phyloP scores from a whole-genome alignment of 2,888 invertebrate species.

The Habroteleia sp. region DNA sequence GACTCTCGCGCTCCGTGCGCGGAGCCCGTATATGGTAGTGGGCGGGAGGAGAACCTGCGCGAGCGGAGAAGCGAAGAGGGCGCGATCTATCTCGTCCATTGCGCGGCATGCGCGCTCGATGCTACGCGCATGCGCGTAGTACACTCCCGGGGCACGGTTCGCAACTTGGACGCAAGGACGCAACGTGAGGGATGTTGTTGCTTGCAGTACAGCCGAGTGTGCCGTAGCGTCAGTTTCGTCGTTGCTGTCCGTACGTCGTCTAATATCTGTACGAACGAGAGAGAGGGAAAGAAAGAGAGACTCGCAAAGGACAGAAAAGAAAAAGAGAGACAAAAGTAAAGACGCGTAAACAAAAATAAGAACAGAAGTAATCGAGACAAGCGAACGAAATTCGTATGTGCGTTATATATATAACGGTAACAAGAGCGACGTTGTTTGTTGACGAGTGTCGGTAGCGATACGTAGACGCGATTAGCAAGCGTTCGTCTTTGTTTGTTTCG shows the following conservation, averaged over 20 bases:
- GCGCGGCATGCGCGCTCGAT: slow-evolving; percentile 50
- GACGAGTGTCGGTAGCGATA: slow-evolving; percentile 26
- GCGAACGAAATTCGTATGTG: slow-evolving; percentile 15
- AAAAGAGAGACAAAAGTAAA: slow-evolving; percentile 2
- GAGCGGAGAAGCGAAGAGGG: slow-evolving; percentile 32
- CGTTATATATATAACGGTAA: slow-evolving; percentile 6
- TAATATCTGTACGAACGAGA: slow-evolving; percentile 17
- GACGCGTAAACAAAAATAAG: not conserved
- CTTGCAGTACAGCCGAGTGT: slow-evolving; percentile 76
- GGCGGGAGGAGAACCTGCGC: slow-evolving; percentile 71
- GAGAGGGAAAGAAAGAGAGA: slow-evolving; percentile 12
- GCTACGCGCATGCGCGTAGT: slow-evolving; percentile 64
- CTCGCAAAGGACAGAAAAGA: too few species aligned
- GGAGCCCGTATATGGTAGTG: slow-evolving; percentile 79
- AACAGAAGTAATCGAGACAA: not conserved
- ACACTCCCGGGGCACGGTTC: slow-evolving; percentile 47
- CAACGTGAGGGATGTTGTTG: slow-evolving; percentile 57
- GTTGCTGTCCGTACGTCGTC: slow-evolving; percentile 2
- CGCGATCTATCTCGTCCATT: slow-evolving; percentile 37
- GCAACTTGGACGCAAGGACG: slow-evolving; percentile 54
- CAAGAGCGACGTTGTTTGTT: slow-evolving; percentile 32
- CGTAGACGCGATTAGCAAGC: slow-evolving; percentile 29
- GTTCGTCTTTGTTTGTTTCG: slow-evolving; percentile 50
- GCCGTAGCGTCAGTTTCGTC: slow-evolving; percentile 72
- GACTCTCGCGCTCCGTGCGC: slow-evolving; percentile 63